phyloP scores from a whole-genome alignment of 2,888 invertebrate species.

The Troides aeacus region DNA sequence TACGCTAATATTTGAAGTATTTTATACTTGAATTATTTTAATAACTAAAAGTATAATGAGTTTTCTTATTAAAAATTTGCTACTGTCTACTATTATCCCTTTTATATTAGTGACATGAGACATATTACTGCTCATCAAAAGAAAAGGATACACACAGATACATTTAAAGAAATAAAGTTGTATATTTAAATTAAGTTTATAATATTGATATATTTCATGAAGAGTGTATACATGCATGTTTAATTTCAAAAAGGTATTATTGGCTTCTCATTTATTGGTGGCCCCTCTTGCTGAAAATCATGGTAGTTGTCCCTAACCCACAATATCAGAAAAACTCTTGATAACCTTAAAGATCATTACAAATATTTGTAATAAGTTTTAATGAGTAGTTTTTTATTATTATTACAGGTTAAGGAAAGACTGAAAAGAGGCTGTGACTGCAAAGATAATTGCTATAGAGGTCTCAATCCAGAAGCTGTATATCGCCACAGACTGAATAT shows the following conservation, averaged over 20 bases:
- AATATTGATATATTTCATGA: too few species aligned
- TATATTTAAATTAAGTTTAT: too few species aligned
- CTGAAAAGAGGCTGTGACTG: conserved; percentile 88
- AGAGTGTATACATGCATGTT: too few species aligned
- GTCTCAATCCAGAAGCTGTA: conserved; percentile 86
- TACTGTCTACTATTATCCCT: not conserved
- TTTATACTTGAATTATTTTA: not conserved
- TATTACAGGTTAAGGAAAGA: conserved; percentile 82
- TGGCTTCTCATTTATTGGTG: too few species aligned
- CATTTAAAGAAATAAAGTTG: too few species aligned
- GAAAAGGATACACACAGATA: not conserved
- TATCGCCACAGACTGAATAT: conserved; percentile 88
- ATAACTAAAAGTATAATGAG: not conserved
- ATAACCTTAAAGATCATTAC: too few species aligned
- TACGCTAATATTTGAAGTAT: not conserved
- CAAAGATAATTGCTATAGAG: conserved; percentile 87
- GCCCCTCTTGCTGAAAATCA: too few species aligned
- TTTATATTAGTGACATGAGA: not conserved
- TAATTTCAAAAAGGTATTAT: too few species aligned
- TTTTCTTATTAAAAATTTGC: not conserved
- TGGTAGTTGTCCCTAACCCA: too few species aligned
- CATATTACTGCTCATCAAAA: not conserved
- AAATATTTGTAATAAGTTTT: too few species aligned
- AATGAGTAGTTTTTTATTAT: not conserved
- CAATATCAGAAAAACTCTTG: too few species aligned